phyloP scores from a whole-genome alignment of 2,888 invertebrate species.

The Standfussiana lucernea region DNA sequence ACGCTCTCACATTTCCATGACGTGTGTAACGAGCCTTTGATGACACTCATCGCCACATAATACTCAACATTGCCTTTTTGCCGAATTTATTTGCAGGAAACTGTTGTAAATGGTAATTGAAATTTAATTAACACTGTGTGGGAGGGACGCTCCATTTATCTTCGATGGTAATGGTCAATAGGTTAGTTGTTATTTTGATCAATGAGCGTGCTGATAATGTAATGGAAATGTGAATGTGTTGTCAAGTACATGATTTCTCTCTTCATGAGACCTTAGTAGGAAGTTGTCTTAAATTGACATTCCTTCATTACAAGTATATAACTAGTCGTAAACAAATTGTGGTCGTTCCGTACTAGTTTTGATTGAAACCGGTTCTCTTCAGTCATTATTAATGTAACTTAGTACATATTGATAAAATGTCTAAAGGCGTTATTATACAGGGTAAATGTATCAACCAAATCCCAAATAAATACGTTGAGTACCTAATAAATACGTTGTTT shows the following conservation, averaged over 20 bases:
- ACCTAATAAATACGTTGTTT: conserved; percentile 43
- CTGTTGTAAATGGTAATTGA: conserved; percentile 55
- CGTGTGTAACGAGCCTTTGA: conserved; percentile 72
- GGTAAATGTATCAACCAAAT: not conserved
- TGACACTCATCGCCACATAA: conserved; percentile 64
- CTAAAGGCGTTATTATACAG: not conserved
- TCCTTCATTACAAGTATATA: not conserved
- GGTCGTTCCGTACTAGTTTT: not conserved
- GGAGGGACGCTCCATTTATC: conserved; percentile 45
- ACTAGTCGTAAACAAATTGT: not conserved
- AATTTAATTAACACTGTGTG: conserved; percentile 56
- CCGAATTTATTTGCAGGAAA: conserved; percentile 47
- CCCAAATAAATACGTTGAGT: conserved; percentile 41
- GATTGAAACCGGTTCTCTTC: not conserved
- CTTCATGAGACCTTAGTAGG: not conserved
- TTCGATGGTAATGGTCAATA: conserved; percentile 34
- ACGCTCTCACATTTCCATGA: conserved; percentile 66
- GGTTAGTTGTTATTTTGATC: conserved; percentile 34
- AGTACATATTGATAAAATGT: conserved; percentile 1
- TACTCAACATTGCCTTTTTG: conserved; percentile 53
- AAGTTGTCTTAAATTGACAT: not conserved
- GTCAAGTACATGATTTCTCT: not conserved
- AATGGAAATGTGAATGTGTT: not conserved
- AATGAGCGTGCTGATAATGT: conserved; percentile 20
- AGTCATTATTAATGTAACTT: conserved; percentile 17